These are phyloP conservation scores for Lasioglossum marginatum DNA, from an alignment of 2,888 invertebrate species.

Conservation along the genomic window DNA sequence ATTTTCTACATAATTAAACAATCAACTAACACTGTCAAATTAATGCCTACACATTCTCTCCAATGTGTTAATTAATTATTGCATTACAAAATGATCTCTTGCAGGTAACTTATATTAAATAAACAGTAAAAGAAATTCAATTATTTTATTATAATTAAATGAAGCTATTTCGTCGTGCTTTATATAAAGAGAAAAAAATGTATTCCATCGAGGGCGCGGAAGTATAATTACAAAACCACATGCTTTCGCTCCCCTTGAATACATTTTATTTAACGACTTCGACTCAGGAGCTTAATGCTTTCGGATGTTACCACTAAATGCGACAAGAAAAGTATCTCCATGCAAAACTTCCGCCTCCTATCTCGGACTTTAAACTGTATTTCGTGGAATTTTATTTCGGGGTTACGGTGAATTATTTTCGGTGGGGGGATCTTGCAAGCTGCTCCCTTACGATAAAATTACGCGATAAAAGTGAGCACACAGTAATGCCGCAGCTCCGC, in stretches of 20 bases:
- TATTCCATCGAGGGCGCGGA: not conserved
- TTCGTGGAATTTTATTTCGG: slow-evolving; percentile 22
- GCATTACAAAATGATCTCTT: not conserved
- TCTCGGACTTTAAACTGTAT: slow-evolving; percentile 5
- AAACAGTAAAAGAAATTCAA: not conserved
- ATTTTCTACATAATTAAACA: no score
- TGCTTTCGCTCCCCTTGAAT: not conserved
- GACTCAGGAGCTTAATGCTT: slow-evolving; percentile 1
- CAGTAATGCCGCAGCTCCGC: slow-evolving; percentile 10
- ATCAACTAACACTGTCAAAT: no score
- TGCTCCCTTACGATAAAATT: slow-evolving; percentile 19
- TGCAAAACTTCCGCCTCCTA: not conserved
- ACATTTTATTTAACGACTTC: slow-evolving; percentile 14
- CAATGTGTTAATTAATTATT: not conserved
- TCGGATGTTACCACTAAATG: slow-evolving; percentile 15
- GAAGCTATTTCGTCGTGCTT: not conserved
- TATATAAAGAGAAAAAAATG: not conserved
- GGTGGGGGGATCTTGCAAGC: not conserved
- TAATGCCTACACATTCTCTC: not conserved
- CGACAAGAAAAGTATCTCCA: slow-evolving; percentile 1
- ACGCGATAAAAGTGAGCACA: slow-evolving; percentile 5
- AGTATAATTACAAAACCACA: not conserved
- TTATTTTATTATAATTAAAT: not conserved
- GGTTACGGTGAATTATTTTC: slow-evolving; percentile 15
- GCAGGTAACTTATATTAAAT: not conserved